These are phyloP conservation scores for Bolinopsis microptera DNA, from an alignment of 37 sponge, comb jelly and placozoan genomes.

Conservation along the genomic window DNA sequence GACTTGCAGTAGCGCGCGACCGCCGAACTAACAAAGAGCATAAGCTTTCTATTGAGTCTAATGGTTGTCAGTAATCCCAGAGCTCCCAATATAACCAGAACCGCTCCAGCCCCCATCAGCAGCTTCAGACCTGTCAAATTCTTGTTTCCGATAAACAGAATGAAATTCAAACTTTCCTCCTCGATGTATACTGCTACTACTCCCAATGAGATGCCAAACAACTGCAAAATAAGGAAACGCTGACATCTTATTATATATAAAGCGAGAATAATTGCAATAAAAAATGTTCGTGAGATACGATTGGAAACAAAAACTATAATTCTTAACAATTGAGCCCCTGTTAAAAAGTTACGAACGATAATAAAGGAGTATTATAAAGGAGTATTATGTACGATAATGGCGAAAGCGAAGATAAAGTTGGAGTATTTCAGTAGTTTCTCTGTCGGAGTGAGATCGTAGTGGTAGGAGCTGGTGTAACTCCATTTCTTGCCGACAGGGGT, in stretches of 20 bases:
- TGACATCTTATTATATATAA: too few species aligned
- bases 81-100: constrained; percentile 1
- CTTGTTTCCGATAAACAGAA: background rate
- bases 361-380: too few species aligned
- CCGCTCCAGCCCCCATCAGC: constrained; percentile 4
- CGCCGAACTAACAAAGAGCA: constrained; percentile 21
- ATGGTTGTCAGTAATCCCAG: background rate
- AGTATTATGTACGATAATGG: background rate
- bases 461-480: constrained; percentile 18
- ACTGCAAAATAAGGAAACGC: background rate
- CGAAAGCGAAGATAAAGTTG: constrained; percentile 29
- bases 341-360: too few species aligned
- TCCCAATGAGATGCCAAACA: constrained; percentile 21
- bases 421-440: constrained; percentile 41
- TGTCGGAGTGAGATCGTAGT: background rate
- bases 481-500: constrained; percentile 15
- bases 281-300: too few species aligned
- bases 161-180: background rate
- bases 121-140: constrained; percentile 13
- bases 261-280: too few species aligned
- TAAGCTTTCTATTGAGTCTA: background rate
- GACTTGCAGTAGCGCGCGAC: too few species aligned
- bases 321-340: too few species aligned
- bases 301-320: too few species aligned
- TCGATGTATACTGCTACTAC: background rate